Evolutionary conservation across 2,797 vertebrate genomes (phyloP).

Genomic region (Microhierax caerulescens): DNA sequence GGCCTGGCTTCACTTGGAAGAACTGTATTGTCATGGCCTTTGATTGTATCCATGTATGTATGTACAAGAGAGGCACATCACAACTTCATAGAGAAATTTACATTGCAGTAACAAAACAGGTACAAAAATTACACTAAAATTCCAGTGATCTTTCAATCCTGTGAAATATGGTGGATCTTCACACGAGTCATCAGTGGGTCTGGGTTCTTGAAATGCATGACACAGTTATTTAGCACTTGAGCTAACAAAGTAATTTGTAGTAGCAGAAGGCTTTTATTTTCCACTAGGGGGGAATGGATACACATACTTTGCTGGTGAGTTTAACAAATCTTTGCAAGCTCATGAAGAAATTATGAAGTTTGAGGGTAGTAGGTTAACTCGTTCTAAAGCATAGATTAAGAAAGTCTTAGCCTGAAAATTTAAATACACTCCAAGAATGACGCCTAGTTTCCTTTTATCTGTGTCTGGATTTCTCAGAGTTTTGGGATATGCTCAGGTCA

Average conservation of each 20-base stretch:
- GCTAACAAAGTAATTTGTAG: neutral
- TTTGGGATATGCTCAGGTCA: neutral
- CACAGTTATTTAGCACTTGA: neutral
- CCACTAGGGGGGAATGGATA: conserved; percentile 55
- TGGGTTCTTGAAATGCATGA: neutral
- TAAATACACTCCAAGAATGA: neutral
- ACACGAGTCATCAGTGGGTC: neutral
- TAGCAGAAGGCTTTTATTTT: conserved; percentile 16
- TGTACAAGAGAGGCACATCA: neutral
- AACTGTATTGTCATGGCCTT: neutral
- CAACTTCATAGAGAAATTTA: neutral
- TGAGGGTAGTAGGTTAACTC: neutral
- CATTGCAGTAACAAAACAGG: neutral
- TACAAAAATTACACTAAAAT: neutral
- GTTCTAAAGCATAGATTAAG: neutral
- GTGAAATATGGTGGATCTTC: neutral
- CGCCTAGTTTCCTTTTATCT: neutral
- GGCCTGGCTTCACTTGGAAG: neutral
- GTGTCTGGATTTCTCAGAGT: neutral
- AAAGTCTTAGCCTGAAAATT: neutral
- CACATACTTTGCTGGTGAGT: neutral
- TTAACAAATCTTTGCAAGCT: neutral
- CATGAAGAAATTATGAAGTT: neutral
- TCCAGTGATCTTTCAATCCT: neutral
- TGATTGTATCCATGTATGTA: neutral